phyloP scores from a whole-genome alignment of 2,113 vertebrate species.

The Cercopithecus mona region DNA sequence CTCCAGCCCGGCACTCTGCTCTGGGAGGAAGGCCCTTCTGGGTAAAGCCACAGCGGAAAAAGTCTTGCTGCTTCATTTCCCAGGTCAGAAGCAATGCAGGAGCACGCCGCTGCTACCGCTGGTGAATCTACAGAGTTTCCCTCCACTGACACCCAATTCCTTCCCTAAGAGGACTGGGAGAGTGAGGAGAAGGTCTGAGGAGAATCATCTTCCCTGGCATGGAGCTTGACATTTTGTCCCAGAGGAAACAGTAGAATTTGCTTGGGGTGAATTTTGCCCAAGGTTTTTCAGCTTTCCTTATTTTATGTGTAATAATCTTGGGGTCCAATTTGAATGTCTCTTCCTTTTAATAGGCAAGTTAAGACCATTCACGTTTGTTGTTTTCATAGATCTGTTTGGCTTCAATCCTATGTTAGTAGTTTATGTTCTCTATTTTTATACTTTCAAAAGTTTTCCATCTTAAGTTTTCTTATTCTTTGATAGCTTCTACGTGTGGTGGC shows the following conservation, averaged over 20 bases:
- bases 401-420: neutral
- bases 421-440: neutral
- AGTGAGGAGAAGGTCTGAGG: neutral
- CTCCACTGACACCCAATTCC: neutral
- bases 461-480: too few species aligned
- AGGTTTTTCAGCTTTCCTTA: neutral
- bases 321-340: neutral
- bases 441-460: neutral
- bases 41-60: neutral
- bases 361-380: too few species aligned
- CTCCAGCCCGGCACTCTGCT: neutral
- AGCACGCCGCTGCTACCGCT: accelerated
- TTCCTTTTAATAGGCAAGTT: neutral
- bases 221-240: too few species aligned
- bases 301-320: neutral
- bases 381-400: neutral
- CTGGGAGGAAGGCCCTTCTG: neutral
- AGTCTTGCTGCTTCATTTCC: too few species aligned
- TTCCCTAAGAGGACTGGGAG: neutral
- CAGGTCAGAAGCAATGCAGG: neutral
- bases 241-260: too few species aligned
- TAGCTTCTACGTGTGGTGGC: too few species aligned
- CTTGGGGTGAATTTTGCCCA: too few species aligned
- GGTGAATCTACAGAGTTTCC: neutral
- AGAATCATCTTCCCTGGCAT: neutral